These are phyloP conservation scores for Sialia sialis DNA, from an alignment of 2,113 vertebrate genomes.

Conservation along the genomic window DNA sequence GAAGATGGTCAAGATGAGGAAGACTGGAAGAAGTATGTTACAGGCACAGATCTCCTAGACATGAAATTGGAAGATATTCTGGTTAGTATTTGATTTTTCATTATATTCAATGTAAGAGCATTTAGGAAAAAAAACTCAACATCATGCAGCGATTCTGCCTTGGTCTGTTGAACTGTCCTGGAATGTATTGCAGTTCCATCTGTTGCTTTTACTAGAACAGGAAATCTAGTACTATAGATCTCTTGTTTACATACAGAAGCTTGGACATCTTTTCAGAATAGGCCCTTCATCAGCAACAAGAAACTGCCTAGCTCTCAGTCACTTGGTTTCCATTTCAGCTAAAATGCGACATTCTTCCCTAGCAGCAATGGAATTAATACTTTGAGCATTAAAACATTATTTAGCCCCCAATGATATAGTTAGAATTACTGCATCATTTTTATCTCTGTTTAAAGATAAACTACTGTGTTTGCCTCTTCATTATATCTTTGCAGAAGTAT, in stretches of 20 bases:
- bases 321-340: background rate
- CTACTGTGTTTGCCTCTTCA: background rate
- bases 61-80: slow-evolving; percentile 97
- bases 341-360: background rate
- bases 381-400: background rate
- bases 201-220: background rate
- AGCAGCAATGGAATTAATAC: background rate
- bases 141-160: background rate
- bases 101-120: background rate
- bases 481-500: background rate
- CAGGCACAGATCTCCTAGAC: slow-evolving; percentile 89
- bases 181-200: background rate
- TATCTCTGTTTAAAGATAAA: background rate
- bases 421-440: background rate
- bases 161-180: background rate
- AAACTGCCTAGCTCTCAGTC: background rate
- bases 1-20: slow-evolving; percentile 79
- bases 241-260: background rate
- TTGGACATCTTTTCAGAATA: background rate
- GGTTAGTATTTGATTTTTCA: slow-evolving; percentile 71
- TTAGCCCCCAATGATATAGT: background rate
- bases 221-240: background rate
- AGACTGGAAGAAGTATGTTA: slow-evolving; percentile 92
- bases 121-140: fast-evolving
- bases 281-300: background rate